A percentile compares a stretch with the other conserved stretches of the same genome.
Evolutionary conservation across 2,888 invertebrate genomes (phyloP).

Genomic region (Xestia c-nigrum): DNA sequence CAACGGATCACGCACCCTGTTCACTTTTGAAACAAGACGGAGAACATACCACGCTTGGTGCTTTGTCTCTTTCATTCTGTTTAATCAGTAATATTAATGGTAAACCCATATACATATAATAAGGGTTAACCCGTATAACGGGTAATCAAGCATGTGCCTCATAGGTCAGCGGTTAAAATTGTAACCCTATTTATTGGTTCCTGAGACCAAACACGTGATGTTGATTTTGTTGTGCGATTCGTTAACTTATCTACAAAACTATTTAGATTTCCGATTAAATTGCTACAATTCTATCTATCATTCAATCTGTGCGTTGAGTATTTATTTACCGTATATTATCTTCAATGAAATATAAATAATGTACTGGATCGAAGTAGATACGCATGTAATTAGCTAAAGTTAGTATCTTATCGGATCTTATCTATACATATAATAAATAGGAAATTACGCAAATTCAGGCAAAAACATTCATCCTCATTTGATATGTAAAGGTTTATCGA

Average conservation of each 20-base stretch:
- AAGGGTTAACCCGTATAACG: neutral
- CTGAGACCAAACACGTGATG: neutral
- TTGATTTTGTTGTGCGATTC: neutral
- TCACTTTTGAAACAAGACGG: too few relatives aligned
- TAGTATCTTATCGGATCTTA: slow-evolving; percentile 11
- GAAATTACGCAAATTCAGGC: slow-evolving; percentile 4
- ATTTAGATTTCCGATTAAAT: neutral
- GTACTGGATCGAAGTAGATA: neutral
- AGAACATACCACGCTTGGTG: too few relatives aligned
- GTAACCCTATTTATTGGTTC: too few relatives aligned
- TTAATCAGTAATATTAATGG: too few relatives aligned
- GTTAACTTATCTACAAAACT: neutral
- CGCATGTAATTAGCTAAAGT: neutral
- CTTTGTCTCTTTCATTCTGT: too few relatives aligned
- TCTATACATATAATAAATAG: neutral
- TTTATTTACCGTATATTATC: slow-evolving; percentile 1
- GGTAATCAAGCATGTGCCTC: neutral
- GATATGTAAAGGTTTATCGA: neutral
- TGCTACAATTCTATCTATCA: neutral
- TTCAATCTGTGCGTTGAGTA: slow-evolving; percentile 5
- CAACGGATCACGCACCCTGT: too few relatives aligned
- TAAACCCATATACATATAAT: too few relatives aligned
- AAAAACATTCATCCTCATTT: neutral
- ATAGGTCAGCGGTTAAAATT: too few relatives aligned
- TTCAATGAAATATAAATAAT: neutral